Base-by-base conservation (phyloP, 2,113 vertebrate species). In the Elephas maximus region DNA sequence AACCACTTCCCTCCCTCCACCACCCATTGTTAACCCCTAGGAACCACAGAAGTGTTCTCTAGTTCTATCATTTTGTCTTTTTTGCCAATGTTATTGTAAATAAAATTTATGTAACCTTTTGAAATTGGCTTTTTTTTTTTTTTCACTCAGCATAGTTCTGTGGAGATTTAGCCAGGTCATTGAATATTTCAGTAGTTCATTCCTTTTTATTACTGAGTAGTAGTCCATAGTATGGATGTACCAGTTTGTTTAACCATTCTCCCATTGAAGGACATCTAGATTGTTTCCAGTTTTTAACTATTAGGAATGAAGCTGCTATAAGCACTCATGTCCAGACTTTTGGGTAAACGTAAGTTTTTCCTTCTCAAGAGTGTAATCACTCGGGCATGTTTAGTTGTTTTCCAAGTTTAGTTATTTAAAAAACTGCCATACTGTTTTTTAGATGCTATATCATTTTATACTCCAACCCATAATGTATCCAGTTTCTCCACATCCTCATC, bases 321-420 rank as follows among this genome's bases (percentile, higher is more conserved):
- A 23, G 84, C 20, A 94, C 73, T 33, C 37, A 18, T 4, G 14
- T n/a, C 18, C 20, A 41, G 30, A 26, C 30, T 57, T 85, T 84
- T 53, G 67, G 24, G 53, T 53, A 62, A 79, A 84, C 9, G 8
- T 88, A 92, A 37, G 1, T 84, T 79, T 73, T 89, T 44, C 26
- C 79, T 88, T 48, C 23, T 73, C 30, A 53, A 53, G 63, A 41
- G 65, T 37, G 3, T 10, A 45, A 8, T 45, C 78, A 30, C 53
- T 83, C 51, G 69, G 7, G 57, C 53, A 26, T 21, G 0, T 78
- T 67, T 51, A 73, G 51, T 73, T 79, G n/a, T 53, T 53, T 53
- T 53, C 51, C 23, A 41, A 28, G 24, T 88, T 95, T 78, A 88
- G 33, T 71, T 37, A 77, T 83, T 84, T 71, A 87, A 92, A 53